A percentile compares a stretch with the other conserved stretches of the same genome.
Conservation (phyloP, 2,113 vertebrate species). For the Cnemophilus loriae region DNA sequence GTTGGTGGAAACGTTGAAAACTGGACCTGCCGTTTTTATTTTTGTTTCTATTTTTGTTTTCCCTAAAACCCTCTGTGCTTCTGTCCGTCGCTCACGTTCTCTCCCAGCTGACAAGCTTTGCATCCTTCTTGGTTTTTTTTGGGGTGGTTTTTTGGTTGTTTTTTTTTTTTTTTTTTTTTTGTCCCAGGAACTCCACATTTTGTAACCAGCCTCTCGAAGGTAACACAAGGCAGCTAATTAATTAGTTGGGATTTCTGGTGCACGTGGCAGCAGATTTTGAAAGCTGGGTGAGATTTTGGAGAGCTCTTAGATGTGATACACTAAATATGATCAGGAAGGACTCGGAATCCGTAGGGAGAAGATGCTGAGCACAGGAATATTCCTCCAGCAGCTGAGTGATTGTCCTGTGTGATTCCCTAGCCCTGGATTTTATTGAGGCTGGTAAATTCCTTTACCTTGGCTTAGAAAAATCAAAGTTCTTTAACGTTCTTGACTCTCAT, state of each 20-base stretch:
- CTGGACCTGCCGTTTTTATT: constrained; percentile 36
- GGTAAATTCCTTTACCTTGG: constrained; percentile 34
- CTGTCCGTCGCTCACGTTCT: neutral
- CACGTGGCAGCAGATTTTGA: neutral
- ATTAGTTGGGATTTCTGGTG: neutral
- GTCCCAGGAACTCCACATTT: neutral
- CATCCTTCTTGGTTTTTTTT: neutral
- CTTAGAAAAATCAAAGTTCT: constrained; percentile 35
- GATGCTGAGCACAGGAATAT: constrained; percentile 30
- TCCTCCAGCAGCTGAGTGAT: neutral
- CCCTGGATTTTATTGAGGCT: constrained; percentile 40
- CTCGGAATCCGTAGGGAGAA: neutral
- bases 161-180: neutral
- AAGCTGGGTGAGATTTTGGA: neutral
- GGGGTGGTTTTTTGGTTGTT: no score
- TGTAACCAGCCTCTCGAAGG: constrained; percentile 35
- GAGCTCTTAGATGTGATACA: neutral
- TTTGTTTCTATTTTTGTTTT: neutral
- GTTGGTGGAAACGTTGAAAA: constrained; percentile 40
- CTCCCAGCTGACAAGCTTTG: constrained; percentile 14
- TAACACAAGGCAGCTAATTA: constrained; percentile 57
- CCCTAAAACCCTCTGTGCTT: constrained; percentile 25
- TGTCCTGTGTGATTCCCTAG: constrained; percentile 7
- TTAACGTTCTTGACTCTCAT: constrained; percentile 37
- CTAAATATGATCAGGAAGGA: constrained; percentile 3